Percentiles rank a stretch among this genome's conserved stretches.
phyloP scores from a whole-genome alignment of 2,888 invertebrate species.

The Dysmachus trigonus region DNA sequence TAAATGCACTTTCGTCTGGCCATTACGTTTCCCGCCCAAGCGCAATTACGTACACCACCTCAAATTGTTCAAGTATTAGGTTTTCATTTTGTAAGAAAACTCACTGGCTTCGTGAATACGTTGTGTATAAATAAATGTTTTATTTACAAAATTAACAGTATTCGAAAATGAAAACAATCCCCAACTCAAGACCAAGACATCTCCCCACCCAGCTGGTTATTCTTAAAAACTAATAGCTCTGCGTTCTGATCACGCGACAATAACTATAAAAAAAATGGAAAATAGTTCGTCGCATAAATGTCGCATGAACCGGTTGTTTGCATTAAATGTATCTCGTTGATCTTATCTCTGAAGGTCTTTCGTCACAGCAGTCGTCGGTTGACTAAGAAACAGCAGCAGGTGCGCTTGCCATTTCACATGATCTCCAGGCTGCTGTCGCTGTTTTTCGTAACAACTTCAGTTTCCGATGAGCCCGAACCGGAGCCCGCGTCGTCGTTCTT shows the following conservation, averaged over 20 bases:
- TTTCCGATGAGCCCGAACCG: slow-evolving; percentile 75
- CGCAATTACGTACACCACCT: neutral
- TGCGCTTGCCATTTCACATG: slow-evolving; percentile 66
- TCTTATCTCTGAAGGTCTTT: neutral
- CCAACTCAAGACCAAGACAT: neutral
- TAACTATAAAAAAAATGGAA: neutral
- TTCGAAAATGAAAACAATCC: neutral
- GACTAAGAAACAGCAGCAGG: neutral
- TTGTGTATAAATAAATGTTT: neutral
- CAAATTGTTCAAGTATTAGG: neutral
- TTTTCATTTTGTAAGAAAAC: neutral
- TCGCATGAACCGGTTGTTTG: neutral
- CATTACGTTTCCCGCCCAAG: neutral
- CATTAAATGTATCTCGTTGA: neutral
- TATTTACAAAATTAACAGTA: neutral
- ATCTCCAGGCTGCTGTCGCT: slow-evolving; percentile 80
- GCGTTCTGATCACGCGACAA: neutral
- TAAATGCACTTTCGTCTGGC: neutral
- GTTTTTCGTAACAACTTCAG: slow-evolving; percentile 77
- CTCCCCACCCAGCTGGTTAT: neutral
- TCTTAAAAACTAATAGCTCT: neutral
- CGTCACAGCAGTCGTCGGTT: neutral
- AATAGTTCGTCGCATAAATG: neutral
- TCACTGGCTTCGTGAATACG: neutral
- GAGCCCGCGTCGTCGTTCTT: slow-evolving; percentile 70